Evolutionary conservation across 2,888 invertebrate species (phyloP).

Genomic region (Catocala sponsa): DNA sequence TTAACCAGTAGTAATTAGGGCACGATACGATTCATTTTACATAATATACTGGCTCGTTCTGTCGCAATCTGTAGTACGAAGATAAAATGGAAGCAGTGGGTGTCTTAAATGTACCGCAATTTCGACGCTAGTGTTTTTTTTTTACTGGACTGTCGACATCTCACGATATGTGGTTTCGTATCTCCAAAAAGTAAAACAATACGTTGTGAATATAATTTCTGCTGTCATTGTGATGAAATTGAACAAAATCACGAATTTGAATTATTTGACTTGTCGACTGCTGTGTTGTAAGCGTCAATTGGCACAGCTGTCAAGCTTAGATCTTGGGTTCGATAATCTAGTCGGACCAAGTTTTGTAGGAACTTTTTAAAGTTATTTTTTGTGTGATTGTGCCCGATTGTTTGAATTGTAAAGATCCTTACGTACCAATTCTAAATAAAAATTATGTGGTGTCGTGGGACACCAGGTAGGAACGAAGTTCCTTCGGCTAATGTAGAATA

Average conservation of each 20-base stretch:
- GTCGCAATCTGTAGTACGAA: conserved; percentile 37
- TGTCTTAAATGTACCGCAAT: conserved; percentile 43
- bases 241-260: conserved; percentile 26
- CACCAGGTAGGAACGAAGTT: too few species aligned
- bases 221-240: conserved; percentile 43
- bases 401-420: too few species aligned
- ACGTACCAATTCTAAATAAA: too few species aligned
- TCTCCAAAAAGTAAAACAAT: conserved; percentile 53
- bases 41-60: conserved; percentile 33
- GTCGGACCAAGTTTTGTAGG: too few species aligned
- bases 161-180: conserved; percentile 29
- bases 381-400: too few species aligned
- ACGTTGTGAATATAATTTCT: conserved; percentile 47
- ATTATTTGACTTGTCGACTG: conserved; percentile 17
- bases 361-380: too few species aligned
- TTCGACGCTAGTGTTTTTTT: conserved; percentile 34
- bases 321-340: too few species aligned
- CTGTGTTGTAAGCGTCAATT: too few species aligned
- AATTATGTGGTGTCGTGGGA: too few species aligned
- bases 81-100: conserved; percentile 30
- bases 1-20: conserved; percentile 29
- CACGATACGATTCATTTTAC: conserved; percentile 32
- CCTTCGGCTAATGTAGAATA: too few species aligned
- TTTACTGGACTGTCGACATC: conserved; percentile 49
- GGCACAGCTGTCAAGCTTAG: too few species aligned